Evolutionary conservation across 2,888 invertebrate genomes (phyloP).

Genomic region (Camptogramma bilineatum): DNA sequence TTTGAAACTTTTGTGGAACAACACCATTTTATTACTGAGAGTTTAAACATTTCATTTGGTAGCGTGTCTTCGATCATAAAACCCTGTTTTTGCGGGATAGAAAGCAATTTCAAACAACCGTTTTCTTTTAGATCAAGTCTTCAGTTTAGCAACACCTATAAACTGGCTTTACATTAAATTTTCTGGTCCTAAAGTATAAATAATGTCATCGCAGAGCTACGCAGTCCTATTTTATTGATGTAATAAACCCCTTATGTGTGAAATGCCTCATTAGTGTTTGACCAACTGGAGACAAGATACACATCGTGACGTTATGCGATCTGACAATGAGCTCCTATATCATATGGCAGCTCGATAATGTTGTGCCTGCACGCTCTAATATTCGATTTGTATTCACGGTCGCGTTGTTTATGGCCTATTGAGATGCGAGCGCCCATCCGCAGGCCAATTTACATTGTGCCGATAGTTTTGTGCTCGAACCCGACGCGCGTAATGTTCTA

Average conservation of each 20-base stretch:
- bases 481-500: slow-evolving; percentile 60
- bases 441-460: slow-evolving; percentile 74
- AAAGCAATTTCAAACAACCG: neutral
- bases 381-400: slow-evolving; percentile 82
- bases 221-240: slow-evolving; percentile 6
- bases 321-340: slow-evolving; percentile 61
- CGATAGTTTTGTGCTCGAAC: slow-evolving; percentile 70
- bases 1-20: slow-evolving; percentile 5
- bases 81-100: slow-evolving; percentile 19
- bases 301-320: slow-evolving; percentile 52
- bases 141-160: neutral
- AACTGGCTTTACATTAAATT: neutral
- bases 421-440: slow-evolving; percentile 76
- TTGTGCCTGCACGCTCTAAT: slow-evolving; percentile 74
- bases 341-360: slow-evolving; percentile 66
- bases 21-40: slow-evolving; percentile 2
- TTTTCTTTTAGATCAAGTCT: neutral
- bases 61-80: slow-evolving; percentile 28
- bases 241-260: slow-evolving; percentile 39
- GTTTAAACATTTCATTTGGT: slow-evolving; percentile 8
- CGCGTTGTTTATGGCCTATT: slow-evolving; percentile 81
- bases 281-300: slow-evolving; percentile 54
- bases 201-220: neutral
- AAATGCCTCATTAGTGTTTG: slow-evolving; percentile 53
- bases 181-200: neutral